Evolutionary conservation across 2,888 invertebrate species (phyloP).

Genomic region (Bombylius major): DNA sequence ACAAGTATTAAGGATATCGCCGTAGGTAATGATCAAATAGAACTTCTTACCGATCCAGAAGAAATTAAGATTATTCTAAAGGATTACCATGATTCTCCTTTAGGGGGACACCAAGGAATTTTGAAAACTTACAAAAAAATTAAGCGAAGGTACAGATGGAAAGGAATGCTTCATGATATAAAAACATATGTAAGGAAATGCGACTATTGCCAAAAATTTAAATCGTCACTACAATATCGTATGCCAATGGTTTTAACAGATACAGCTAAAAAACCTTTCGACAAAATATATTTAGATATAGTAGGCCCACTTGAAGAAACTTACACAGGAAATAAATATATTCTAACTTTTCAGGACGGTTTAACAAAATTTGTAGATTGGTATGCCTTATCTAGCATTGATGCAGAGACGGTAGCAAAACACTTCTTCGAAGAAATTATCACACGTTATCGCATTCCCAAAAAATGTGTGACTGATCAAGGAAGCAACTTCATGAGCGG

Average conservation of each 20-base stretch:
- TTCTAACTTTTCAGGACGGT: slow-evolving; percentile 8
- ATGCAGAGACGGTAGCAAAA: slow-evolving; percentile 7
- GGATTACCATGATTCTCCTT: background rate
- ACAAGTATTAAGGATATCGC: background rate
- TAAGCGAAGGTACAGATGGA: background rate
- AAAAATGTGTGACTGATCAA: slow-evolving; percentile 6
- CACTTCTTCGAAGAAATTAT: slow-evolving; percentile 3
- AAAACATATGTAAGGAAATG: background rate
- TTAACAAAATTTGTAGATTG: slow-evolving; percentile 6
- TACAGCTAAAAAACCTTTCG: background rate
- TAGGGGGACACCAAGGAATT: background rate
- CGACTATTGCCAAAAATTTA: background rate
- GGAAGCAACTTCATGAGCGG: background rate
- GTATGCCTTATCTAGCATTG: slow-evolving; percentile 5
- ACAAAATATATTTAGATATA: background rate
- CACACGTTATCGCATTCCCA: slow-evolving; percentile 4
- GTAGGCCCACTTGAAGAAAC: slow-evolving; percentile 1
- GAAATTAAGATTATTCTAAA: background rate
- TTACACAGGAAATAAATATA: slow-evolving; percentile 3
- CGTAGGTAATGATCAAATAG: background rate
- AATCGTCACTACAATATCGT: background rate
- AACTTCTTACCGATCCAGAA: background rate
- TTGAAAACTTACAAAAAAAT: background rate
- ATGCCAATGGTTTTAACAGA: background rate
- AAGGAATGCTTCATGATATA: background rate